A percentile compares a stretch with the other conserved stretches of the same genome.
Evolutionary conservation across 2,888 invertebrate genomes (phyloP).

Genomic region (Eupeodes latifasciatus): DNA sequence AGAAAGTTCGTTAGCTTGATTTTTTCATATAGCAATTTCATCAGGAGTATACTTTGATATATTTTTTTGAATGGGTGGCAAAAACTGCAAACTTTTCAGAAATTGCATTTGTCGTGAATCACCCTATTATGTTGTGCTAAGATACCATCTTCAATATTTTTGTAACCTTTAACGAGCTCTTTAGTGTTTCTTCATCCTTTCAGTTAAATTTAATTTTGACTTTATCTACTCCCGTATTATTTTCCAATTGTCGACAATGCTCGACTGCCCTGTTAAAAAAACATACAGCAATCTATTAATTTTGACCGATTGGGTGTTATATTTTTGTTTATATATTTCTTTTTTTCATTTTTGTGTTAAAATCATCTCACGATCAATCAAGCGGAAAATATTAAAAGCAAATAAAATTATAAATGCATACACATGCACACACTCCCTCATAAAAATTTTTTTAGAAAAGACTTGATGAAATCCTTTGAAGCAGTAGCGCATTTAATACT

Average conservation of each 20-base stretch:
- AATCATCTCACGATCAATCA: slow-evolving; percentile 53
- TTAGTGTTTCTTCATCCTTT: too few species aligned
- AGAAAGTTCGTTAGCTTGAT: too few species aligned
- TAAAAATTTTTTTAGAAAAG: slow-evolving; percentile 9
- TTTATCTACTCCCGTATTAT: background rate
- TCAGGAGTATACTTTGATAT: too few species aligned
- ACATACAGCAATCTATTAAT: background rate
- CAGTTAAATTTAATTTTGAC: background rate
- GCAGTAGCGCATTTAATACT: slow-evolving; percentile 43
- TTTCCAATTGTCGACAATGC: background rate
- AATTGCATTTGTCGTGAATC: too few species aligned
- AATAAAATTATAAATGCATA: slow-evolving; percentile 72
- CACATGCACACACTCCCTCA: slow-evolving; percentile 58
- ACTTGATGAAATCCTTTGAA: slow-evolving; percentile 51
- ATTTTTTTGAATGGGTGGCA: too few species aligned
- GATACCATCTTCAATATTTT: too few species aligned
- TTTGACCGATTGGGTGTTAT: slow-evolving; percentile 31
- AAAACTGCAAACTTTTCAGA: too few species aligned
- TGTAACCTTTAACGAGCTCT: too few species aligned
- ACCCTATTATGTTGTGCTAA: too few species aligned
- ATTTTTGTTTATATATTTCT: background rate
- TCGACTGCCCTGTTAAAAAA: background rate
- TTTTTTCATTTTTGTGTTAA: background rate
- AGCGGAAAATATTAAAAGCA: slow-evolving; percentile 74
- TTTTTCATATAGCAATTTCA: too few species aligned